Base-by-base conservation (phyloP, 1,140 invertebrate genomes). In the Tetranychus urticae region DNA sequence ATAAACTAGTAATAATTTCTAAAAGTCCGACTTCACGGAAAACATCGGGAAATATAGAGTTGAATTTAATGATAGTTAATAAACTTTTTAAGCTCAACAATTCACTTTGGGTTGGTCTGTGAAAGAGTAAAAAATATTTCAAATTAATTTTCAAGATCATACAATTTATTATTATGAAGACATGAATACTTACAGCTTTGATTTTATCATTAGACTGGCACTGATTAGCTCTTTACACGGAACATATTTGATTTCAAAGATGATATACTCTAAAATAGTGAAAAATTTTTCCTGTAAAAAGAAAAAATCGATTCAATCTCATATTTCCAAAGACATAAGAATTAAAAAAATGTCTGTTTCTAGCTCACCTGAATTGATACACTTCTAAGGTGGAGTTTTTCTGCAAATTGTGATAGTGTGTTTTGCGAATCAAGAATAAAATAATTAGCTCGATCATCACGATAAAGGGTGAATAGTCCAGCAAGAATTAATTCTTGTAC, bases 181-280 rank as follows among this genome's bases (percentile, higher is more conserved):
- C 23, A 23, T 23, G 23, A 23, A 48, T 14, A 48, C 70, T 70
- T 68, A 73, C 70, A 72, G 69, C 68, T 82, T 77, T 35, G 82
- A 81, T 75, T 93, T 93, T 36, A 96, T 75, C 66, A 96, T 78
- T 67, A 94, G 81, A 63, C 91, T 94, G 45, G 97, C 77, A 48
- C 89, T 91, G 70, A 97, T 96, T 59, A 97, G 79, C 76, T 97
- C 94, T 76, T 97, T 97, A 73, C 90, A 97, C 60, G 94, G 94
- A 64, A 98, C 91, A 78, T 94, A 97, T 72, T 93, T 94, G 67
- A 99, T 74, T 72, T 96, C 86, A 75, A 93, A 93, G 14, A 97
- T 88, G 62, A 97, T 83, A 71, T 93, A 96, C 73, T 97, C 92
- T 36, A 98, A 69, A 36, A 97, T 72, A 72, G 93, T 86, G 74